Base-by-base conservation (phyloP, 53 echinoderm and acorn worm genomes). In the Arbacia lixula region DNA sequence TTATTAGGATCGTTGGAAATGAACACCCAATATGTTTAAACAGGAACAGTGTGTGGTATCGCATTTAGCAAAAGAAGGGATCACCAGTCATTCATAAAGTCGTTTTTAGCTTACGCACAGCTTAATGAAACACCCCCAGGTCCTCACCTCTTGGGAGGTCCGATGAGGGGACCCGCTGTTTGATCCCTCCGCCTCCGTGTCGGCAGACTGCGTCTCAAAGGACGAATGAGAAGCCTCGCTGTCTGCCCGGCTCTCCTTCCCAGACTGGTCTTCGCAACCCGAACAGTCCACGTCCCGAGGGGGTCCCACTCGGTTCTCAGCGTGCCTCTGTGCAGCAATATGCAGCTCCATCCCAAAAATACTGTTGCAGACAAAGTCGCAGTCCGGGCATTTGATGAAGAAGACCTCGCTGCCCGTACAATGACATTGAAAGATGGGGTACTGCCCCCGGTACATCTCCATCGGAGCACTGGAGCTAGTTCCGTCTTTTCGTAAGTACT, bases 321-420 rank as follows among this genome's bases (percentile, higher is more conserved):
- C 87, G 12, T 93, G 93, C 25, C 87, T 87, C 85, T 93, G 93
- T 1, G 93, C 87, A 28, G 90, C 90, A 17, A 90, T 71, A 34
- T 95, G 96, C 10, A 91, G 75, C 74, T 95, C 92, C 91, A 95
- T 89, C 30, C 93, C 91, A 74, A 84, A 89, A 57, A 91, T 81
- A 52, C 85, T 95, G 75, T 95, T 95, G 66, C 96, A 95, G 49
- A 95, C 89, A 87, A 95, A 95, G 42, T 93, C 96, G 38, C 96
- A 95, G 72, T 88, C 91, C 1, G 93, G 79, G 85, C 96, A 95
- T 76, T 91, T 91, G 60, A 95, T 85, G 40, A 95, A 84, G 51
- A 89, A 84, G 26, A 95, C 83, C 38, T 93, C 87, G 34, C 76
- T 84, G 6, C 91, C 87, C 0, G 91, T 79, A 46, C 96, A 95